phyloP scores from a whole-genome alignment of 2,797 vertebrate species.

The Menidia menidia region DNA sequence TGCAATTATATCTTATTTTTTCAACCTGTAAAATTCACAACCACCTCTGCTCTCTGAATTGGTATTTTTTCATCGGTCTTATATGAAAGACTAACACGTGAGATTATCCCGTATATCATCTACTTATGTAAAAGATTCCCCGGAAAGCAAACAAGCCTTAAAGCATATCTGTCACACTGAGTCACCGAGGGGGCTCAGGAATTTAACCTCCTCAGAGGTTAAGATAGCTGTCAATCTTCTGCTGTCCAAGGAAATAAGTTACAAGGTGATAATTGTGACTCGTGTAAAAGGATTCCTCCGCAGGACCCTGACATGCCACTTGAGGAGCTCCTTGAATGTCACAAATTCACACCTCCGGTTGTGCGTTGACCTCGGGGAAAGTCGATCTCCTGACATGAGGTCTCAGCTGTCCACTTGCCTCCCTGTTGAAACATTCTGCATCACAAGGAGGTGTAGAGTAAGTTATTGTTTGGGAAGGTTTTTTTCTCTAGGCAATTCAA shows the following conservation, averaged over 20 bases:
- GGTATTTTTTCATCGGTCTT: too few relatives aligned
- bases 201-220: constrained; percentile 1
- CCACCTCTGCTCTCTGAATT: too few relatives aligned
- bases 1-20: too few relatives aligned
- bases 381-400: not conserved
- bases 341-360: constrained; percentile 34
- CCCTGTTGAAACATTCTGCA: not conserved
- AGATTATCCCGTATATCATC: not conserved
- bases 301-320: constrained; percentile 15
- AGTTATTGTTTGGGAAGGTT: not conserved
- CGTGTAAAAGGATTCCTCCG: constrained; percentile 17
- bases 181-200: not conserved
- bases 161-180: constrained; percentile 1
- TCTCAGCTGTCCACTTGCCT: constrained; percentile 32
- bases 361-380: constrained; percentile 1
- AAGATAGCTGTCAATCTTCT: constrained; percentile 17
- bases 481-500: too few relatives aligned
- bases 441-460: not conserved
- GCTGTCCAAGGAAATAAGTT: constrained; percentile 13
- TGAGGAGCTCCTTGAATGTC: constrained; percentile 34
- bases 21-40: too few relatives aligned
- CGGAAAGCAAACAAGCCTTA: not conserved
- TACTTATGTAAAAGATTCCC: not conserved
- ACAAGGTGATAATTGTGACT: constrained; percentile 30
- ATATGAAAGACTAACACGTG: not conserved